These are phyloP conservation scores for Masticophis lateralis DNA, from an alignment of 2,797 vertebrate genomes.

Conservation along the genomic window DNA sequence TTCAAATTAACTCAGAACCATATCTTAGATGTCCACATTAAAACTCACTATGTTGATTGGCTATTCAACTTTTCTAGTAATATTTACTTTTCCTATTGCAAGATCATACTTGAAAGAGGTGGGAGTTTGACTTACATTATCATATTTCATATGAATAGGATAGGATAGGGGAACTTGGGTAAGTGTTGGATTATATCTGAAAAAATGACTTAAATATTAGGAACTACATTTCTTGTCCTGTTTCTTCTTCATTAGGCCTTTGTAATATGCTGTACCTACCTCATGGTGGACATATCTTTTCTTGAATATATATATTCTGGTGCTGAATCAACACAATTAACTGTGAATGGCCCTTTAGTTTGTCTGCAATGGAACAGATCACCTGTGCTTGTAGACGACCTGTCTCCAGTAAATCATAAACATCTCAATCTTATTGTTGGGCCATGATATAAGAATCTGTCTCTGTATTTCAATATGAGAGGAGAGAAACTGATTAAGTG, in stretches of 20 bases:
- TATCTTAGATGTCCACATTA: background rate
- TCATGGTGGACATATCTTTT: background rate
- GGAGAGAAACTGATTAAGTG: constrained; percentile 68
- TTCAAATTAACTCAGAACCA: background rate
- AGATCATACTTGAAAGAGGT: background rate
- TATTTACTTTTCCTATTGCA: background rate
- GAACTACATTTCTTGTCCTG: background rate
- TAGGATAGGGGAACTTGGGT: background rate
- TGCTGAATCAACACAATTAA: constrained; percentile 5
- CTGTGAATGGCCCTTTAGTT: constrained; percentile 39
- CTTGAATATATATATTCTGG: background rate
- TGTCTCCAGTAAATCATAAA: constrained; percentile 73
- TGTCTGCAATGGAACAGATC: constrained; percentile 55
- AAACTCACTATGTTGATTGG: background rate
- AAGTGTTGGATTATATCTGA: background rate
- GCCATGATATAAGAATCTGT: constrained; percentile 61
- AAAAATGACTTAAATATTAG: background rate
- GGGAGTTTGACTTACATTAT: background rate
- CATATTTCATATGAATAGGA: background rate
- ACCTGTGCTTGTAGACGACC: constrained; percentile 65
- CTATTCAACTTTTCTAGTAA: background rate
- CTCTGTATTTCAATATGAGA: constrained; percentile 62
- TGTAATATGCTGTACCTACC: rapidly evolving
- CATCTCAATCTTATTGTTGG: constrained; percentile 71
- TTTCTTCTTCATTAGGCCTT: background rate